Evolutionary conservation across 2,888 invertebrate genomes (phyloP).

Genomic region (Lasioglossum lativentre): DNA sequence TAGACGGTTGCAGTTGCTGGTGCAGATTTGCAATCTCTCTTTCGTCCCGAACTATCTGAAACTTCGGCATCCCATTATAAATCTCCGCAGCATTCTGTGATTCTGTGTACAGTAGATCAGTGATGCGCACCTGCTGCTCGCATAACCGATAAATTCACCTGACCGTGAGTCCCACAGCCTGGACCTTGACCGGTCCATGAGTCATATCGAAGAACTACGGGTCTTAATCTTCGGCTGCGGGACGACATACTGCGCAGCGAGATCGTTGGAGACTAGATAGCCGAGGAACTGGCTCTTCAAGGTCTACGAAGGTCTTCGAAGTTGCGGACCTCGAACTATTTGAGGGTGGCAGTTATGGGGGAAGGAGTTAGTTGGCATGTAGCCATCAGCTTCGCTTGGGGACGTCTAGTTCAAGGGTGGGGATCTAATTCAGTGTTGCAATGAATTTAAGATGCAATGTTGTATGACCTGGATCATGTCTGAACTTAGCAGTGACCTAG

Average conservation of each 20-base stretch:
- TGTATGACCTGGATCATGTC: not conserved
- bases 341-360: not conserved
- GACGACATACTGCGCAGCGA: not conserved
- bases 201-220: not conserved
- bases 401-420: not conserved
- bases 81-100: not conserved
- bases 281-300: conserved; percentile 1
- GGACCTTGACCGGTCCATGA: not conserved
- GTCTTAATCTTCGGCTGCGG: not conserved
- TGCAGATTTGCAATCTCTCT: not conserved
- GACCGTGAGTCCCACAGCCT: not conserved
- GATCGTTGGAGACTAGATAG: not conserved
- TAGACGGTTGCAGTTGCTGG: not conserved
- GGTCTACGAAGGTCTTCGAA: not conserved
- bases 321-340: not conserved
- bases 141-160: not conserved
- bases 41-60: not conserved
- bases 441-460: not conserved
- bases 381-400: not conserved
- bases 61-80: not conserved
- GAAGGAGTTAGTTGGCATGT: not conserved
- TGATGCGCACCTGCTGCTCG: not conserved
- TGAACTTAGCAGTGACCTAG: not conserved
- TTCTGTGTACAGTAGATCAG: not conserved
- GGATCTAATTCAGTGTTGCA: not conserved